phyloP scores from a whole-genome alignment of 2,113 vertebrate genomes.

The Hippoglossus stenolepis region DNA sequence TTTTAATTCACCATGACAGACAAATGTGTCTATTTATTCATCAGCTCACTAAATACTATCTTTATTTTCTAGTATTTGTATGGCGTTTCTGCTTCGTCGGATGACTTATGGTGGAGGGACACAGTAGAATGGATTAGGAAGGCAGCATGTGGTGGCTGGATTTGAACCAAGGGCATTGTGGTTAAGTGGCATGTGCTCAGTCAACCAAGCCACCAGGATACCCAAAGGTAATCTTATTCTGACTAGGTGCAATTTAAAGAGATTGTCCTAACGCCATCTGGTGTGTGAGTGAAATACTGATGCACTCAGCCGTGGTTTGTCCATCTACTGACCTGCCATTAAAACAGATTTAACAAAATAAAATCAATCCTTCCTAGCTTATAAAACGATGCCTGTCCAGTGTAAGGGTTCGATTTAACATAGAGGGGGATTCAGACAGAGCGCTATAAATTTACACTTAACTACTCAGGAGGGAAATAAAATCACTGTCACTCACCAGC shows the following conservation, averaged over 20 bases:
- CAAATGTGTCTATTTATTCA: constrained; percentile 5
- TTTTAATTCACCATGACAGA: constrained; percentile 14
- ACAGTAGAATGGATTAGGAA: constrained; percentile 9
- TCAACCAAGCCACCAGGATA: constrained; percentile 25
- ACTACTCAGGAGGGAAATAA: not conserved
- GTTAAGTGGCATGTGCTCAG: constrained; percentile 42
- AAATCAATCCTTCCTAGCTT: not conserved
- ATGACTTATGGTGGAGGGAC: constrained; percentile 18
- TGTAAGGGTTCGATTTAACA: not conserved
- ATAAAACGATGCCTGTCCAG: not conserved
- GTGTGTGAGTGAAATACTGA: constrained; percentile 39
- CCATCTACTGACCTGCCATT: not conserved
- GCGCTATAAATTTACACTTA: not conserved
- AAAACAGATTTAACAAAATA: not conserved
- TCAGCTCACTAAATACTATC: not conserved
- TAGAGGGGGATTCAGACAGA: not conserved
- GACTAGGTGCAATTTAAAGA: constrained; percentile 46
- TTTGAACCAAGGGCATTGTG: constrained; percentile 46
- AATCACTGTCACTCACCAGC: not conserved
- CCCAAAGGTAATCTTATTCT: constrained; percentile 43
- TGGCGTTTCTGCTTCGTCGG: constrained; percentile 3
- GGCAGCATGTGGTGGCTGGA: constrained; percentile 37
- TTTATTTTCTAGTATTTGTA: not conserved
- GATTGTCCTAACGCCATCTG: constrained; percentile 69
- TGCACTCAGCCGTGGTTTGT: not conserved